Conservation (phyloP, 2,113 vertebrate genomes). For the Prinia subflava region DNA sequence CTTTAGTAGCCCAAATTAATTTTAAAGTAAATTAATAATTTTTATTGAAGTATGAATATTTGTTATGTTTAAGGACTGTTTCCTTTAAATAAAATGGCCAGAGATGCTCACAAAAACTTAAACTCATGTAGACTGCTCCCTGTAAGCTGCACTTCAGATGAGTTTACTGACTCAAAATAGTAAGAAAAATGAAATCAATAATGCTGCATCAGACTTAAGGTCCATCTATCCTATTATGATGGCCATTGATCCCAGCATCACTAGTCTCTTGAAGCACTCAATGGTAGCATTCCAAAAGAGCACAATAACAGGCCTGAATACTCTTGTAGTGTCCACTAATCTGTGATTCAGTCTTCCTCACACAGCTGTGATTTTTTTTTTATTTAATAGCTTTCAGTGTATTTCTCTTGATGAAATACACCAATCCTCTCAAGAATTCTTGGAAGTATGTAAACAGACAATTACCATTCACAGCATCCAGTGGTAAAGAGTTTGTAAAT, state of each 20-base stretch:
- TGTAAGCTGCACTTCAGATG: background rate
- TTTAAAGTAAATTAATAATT: background rate
- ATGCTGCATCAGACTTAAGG: background rate
- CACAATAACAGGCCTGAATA: background rate
- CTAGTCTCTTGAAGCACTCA: background rate
- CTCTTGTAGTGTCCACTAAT: background rate
- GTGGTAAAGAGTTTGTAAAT: background rate
- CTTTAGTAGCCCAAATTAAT: background rate
- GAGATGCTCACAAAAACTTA: background rate
- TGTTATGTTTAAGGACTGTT: background rate
- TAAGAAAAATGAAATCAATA: background rate
- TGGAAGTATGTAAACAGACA: background rate
- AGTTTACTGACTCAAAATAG: background rate
- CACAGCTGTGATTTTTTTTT: background rate
- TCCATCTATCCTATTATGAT: background rate
- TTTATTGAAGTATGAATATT: background rate
- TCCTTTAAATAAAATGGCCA: background rate
- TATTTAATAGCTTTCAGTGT: background rate
- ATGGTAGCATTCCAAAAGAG: background rate
- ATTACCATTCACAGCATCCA: background rate
- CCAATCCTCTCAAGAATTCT: background rate
- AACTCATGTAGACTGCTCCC: background rate
- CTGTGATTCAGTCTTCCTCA: background rate
- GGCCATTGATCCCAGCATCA: background rate
- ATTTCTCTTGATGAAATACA: background rate